Evolutionary conservation across 2,113 vertebrate genomes (phyloP), one percentile per base, ranked within the genome.

Genomic region (Triplophysa tibetana): DNA sequence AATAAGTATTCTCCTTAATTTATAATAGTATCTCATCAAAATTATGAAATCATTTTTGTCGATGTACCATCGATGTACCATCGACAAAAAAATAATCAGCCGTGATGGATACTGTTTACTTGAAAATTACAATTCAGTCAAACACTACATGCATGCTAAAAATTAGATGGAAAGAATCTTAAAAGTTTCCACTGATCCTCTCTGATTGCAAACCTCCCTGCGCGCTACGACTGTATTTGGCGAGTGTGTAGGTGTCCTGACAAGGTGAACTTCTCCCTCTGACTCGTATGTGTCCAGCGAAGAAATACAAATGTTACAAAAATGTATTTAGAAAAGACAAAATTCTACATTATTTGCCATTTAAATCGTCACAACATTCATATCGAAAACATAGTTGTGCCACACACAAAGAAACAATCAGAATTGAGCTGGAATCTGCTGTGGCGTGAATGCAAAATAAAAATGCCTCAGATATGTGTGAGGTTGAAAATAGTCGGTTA

Each of bases 401-500:
- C 43, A 11, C 43, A 45, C 43, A 12, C 43, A 45, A 7, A 17
- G 2, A 63, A 26, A 33, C 29, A 41, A 65, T 17, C 16, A 16
- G 3, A 65, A 11, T 11, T 38, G 17, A 17, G 63, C 17, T 8
- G 19, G 1, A 65, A 38, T n/a, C 48, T 12, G 52, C 48, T 12
- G 10, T n/a, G 24, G 17, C 11, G 10, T 8, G 6, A 69, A 33
- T 5, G 0, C 16, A 38, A 64, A 65, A 23, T n/a, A 19, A 48
- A 17, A 17, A 14, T n/a, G 14, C 50, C 38, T 29, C 38, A 74
- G 11, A 10, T 72, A 66, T 45, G 11, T 63, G 17, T 33, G 16
- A 21, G 75, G 81, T 70, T 64, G 76, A 75, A 24, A 14, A 50
- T n/a, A 64, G 26, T 26, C 26, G 41, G 23, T 50, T 41, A 75